phyloP scores from a whole-genome alignment of 2,797 vertebrate species.

The Tinamus major region DNA sequence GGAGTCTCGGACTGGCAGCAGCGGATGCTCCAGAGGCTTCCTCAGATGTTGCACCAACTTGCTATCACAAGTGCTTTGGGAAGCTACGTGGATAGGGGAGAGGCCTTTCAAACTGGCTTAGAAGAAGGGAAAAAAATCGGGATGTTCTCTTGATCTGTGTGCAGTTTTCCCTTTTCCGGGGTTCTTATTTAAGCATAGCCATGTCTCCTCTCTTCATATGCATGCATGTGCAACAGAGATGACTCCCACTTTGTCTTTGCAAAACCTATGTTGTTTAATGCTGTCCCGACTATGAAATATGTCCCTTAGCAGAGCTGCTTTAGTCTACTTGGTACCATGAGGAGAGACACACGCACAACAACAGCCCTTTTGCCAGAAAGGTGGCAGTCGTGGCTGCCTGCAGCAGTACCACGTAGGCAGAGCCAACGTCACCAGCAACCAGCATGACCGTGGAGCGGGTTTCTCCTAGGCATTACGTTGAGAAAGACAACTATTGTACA shows the following conservation, averaged over 20 bases:
- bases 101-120: not conserved
- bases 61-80: too few species aligned
- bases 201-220: not conserved
- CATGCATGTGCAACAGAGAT: not conserved
- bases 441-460: fast-evolving
- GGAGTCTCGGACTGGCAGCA: not conserved
- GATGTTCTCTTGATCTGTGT: not conserved
- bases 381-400: fast-evolving
- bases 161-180: too few species aligned
- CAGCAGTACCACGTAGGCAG: fast-evolving
- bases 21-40: not conserved
- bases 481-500: not conserved
- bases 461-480: not conserved
- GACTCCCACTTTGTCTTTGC: not conserved
- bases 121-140: too few species aligned
- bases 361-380: not conserved
- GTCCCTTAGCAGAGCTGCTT: not conserved
- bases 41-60: not conserved
- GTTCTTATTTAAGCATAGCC: not conserved
- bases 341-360: not conserved
- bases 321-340: not conserved
- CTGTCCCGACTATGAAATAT: not conserved
- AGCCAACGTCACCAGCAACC: not conserved
- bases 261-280: not conserved
- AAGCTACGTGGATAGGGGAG: not conserved